phyloP scores from a whole-genome alignment of 2,797 vertebrate genomes.

The Xenopus petersii region DNA sequence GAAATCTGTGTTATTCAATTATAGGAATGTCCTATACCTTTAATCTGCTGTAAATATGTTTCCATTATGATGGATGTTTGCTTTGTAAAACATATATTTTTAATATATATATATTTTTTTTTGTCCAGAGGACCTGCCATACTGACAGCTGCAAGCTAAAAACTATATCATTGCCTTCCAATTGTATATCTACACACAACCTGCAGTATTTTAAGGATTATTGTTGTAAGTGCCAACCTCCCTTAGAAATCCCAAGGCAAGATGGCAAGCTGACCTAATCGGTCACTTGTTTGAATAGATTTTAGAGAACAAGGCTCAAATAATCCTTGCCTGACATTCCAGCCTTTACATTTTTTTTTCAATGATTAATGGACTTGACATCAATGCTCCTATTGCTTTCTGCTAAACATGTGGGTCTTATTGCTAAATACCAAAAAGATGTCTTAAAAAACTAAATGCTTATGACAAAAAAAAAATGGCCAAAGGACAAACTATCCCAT shows the following conservation, averaged over 20 bases:
- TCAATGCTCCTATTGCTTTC: conserved; percentile 63
- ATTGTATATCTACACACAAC: conserved; percentile 41
- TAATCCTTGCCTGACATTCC: conserved; percentile 65
- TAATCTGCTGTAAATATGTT: conserved; percentile 47
- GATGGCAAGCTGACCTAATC: conserved; percentile 66
- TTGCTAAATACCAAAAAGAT: conserved; percentile 69
- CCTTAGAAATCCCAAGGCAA: conserved; percentile 56
- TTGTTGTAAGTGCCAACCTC: conserved; percentile 56
- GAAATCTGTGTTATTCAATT: conserved; percentile 48
- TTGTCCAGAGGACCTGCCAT: conserved; percentile 41
- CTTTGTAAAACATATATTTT: conserved; percentile 49
- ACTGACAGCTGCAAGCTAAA: conserved; percentile 50
- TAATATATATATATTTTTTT: conserved; percentile 43
- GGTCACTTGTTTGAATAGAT: conserved; percentile 59
- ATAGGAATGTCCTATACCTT: conserved; percentile 44
- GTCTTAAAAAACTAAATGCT: conserved; percentile 67
- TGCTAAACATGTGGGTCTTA: conserved; percentile 63
- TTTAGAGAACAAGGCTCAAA: conserved; percentile 58
- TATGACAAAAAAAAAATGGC: conserved; percentile 57
- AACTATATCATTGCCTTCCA: conserved; percentile 28
- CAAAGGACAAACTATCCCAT: conserved; percentile 61
- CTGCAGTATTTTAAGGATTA: conserved; percentile 55
- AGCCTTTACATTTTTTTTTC: conserved; percentile 60
- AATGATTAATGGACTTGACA: conserved; percentile 75
- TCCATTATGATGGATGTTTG: conserved; percentile 50